A percentile compares a stretch with the other conserved stretches of the same genome.
These are phyloP conservation scores for Pararge aegeria DNA, from an alignment of 1,140 invertebrate genomes.

Conservation along the genomic window DNA sequence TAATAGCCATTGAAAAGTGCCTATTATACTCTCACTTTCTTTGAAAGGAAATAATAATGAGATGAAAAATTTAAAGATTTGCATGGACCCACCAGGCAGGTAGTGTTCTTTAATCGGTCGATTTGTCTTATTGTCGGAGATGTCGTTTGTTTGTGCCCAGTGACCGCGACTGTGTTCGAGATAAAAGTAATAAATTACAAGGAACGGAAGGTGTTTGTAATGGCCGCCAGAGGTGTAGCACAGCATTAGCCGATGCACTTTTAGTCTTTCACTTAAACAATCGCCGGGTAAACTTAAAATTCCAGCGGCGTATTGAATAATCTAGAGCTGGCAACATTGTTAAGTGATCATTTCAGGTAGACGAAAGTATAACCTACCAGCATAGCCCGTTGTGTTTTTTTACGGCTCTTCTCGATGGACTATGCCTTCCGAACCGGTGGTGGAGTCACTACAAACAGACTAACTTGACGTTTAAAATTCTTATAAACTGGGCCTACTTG, in stretches of 20 bases:
- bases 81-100: slow-evolving; percentile 72
- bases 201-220: slow-evolving; percentile 73
- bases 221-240: slow-evolving; percentile 59
- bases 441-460: no score
- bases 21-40: slow-evolving; percentile 71
- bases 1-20: slow-evolving; percentile 50
- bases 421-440: no score
- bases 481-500: no score
- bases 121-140: slow-evolving; percentile 77
- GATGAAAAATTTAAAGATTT: slow-evolving; percentile 55
- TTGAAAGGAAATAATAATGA: slow-evolving; percentile 59
- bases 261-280: slow-evolving; percentile 11
- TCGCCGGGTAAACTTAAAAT: background rate
- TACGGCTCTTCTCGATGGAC: no score
- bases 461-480: no score
- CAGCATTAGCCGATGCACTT: slow-evolving; percentile 46
- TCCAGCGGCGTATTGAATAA: no score
- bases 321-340: no score
- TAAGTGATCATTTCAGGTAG: no score
- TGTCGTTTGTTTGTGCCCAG: slow-evolving; percentile 72
- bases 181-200: slow-evolving; percentile 76
- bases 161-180: slow-evolving; percentile 70
- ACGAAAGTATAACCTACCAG: no score
- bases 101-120: slow-evolving; percentile 73
- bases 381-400: no score